Percentiles rank a stretch among this genome's conserved stretches.
These are phyloP conservation scores for Athalia rosae DNA, from an alignment of 2,888 invertebrate species.

Conservation along the genomic window DNA sequence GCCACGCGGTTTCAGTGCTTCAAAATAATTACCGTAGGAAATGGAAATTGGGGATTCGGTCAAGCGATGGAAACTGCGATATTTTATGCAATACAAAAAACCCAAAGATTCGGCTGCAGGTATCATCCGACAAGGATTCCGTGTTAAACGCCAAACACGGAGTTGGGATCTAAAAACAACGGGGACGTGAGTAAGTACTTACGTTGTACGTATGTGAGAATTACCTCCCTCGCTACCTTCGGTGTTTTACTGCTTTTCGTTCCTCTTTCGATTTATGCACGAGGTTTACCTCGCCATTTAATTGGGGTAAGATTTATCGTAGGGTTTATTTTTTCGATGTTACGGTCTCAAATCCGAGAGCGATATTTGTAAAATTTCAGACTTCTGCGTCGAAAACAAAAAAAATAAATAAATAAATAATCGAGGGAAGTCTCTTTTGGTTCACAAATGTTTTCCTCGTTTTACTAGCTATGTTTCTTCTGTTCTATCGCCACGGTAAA, in stretches of 20 bases:
- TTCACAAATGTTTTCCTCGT: background rate
- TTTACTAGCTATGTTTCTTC: conserved; percentile 15
- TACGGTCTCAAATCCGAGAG: conserved; percentile 14
- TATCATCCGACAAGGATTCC: conserved; percentile 21
- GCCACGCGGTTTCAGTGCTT: too few species aligned
- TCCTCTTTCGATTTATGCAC: conserved; percentile 14
- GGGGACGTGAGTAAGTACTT: conserved; percentile 18
- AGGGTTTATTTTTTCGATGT: background rate
- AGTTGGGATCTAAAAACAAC: background rate
- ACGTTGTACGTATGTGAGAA: conserved; percentile 21
- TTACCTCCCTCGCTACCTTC: conserved; percentile 8
- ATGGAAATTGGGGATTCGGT: too few species aligned
- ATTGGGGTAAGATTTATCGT: conserved; percentile 24
- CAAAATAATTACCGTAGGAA: too few species aligned
- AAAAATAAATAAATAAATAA: background rate
- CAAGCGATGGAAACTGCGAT: too few species aligned
- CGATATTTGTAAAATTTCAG: conserved; percentile 8
- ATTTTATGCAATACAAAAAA: background rate
- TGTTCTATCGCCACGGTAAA: background rate
- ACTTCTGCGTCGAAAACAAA: conserved; percentile 11
- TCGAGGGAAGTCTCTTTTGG: too few species aligned
- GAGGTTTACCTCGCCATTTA: conserved; percentile 19
- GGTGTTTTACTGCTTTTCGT: conserved; percentile 16
- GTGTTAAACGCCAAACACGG: background rate
- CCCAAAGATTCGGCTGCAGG: conserved; percentile 22